Percentiles rank a stretch among this genome's conserved stretches.
These are phyloP conservation scores for Grammomys dolichurus DNA, from an alignment of 2,113 vertebrate species.

Conservation along the genomic window DNA sequence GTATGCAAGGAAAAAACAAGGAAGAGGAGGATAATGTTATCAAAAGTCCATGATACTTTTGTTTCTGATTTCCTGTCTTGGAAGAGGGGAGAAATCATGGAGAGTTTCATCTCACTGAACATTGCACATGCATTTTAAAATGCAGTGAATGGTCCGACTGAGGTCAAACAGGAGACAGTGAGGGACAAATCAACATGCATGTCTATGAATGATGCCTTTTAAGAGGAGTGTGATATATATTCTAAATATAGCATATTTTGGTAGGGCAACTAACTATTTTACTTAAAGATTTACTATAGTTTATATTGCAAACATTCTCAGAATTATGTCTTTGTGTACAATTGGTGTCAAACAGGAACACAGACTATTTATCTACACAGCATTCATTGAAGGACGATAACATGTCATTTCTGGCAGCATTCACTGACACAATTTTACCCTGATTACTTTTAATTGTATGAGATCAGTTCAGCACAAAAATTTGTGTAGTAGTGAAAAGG, in stretches of 20 bases:
- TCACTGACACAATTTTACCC: neutral
- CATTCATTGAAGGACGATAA: neutral
- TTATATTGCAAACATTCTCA: neutral
- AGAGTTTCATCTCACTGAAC: rapidly evolving
- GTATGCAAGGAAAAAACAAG: neutral
- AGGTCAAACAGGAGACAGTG: neutral
- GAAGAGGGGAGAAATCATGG: neutral
- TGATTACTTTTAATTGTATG: neutral
- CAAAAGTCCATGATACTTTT: neutral
- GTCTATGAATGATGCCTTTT: neutral
- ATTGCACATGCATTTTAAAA: neutral
- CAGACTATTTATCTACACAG: neutral
- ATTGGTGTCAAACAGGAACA: neutral
- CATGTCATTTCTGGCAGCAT: neutral
- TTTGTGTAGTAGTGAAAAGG: neutral
- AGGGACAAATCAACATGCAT: neutral
- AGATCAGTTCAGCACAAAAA: neutral
- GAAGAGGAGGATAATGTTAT: neutral
- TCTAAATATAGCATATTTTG: neutral
- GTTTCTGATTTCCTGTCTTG: neutral
- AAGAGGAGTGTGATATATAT: neutral
- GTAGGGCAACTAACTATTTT: neutral
- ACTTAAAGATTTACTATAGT: neutral
- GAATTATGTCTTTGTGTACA: neutral
- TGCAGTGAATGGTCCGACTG: rapidly evolving